Conservation (phyloP, 2,113 vertebrate genomes). For the Pungitius pungitius region DNA sequence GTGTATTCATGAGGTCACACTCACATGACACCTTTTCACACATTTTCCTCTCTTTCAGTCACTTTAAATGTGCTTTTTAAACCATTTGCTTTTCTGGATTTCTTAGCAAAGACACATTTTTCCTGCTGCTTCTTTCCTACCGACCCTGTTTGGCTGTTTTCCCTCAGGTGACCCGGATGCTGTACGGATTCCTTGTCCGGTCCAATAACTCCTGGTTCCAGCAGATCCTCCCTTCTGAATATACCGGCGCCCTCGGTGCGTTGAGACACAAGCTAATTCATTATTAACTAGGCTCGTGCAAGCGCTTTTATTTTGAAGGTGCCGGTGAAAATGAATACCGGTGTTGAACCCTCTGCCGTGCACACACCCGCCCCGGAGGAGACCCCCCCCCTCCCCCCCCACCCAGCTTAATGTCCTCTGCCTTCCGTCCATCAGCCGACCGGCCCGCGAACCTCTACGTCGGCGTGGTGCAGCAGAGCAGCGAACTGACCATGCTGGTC, state of each 20-base stretch:
- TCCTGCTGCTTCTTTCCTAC: not conserved
- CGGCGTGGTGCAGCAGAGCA: conserved; percentile 71
- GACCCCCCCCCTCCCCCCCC: too few species aligned
- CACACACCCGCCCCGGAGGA: too few species aligned
- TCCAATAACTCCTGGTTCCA: conserved; percentile 95
- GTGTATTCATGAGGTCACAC: not conserved
- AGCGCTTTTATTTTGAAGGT: not conserved
- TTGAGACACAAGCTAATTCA: not conserved
- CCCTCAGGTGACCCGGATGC: conserved; percentile 86
- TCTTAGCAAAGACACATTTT: not conserved
- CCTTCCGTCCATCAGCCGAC: conserved; percentile 70
- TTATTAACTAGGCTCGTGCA: not conserved
- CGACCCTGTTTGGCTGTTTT: not conserved
- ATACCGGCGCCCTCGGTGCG: conserved; percentile 81
- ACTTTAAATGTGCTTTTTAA: not conserved
- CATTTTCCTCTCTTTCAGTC: too few species aligned
- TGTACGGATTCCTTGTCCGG: conserved; percentile 88
- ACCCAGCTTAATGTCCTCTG: not conserved
- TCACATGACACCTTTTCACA: not conserved
- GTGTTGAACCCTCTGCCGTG: not conserved
- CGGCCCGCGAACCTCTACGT: conserved; percentile 87
- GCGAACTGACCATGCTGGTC: conserved; percentile 79
- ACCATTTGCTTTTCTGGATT: not conserved
- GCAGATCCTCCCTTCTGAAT: conserved; percentile 82
- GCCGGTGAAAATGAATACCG: not conserved